phyloP scores from a whole-genome alignment of 2,113 vertebrate genomes.

The Phaethornis superciliosus region DNA sequence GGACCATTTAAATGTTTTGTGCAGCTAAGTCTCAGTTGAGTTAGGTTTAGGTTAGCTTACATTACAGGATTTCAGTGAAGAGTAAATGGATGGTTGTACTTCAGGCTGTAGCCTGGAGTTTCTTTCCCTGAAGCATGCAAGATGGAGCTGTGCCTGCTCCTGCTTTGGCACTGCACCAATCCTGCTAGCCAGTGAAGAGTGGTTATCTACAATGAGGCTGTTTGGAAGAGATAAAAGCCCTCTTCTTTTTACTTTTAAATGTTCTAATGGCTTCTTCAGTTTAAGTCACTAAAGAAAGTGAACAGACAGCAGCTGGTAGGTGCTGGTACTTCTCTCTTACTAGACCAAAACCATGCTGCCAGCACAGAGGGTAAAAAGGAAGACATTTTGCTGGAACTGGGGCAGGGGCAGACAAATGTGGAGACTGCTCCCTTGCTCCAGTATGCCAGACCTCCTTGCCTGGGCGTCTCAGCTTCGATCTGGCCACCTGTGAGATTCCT shows the following conservation, averaged over 20 bases:
- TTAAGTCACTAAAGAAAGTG: not conserved
- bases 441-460: not conserved
- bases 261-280: not conserved
- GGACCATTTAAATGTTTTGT: not conserved
- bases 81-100: not conserved
- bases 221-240: not conserved
- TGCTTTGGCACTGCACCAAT: not conserved
- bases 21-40: not conserved
- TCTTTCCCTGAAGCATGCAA: not conserved
- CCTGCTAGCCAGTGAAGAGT: not conserved
- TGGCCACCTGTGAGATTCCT: slow-evolving; percentile 28
- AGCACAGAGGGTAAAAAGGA: not conserved
- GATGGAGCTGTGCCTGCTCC: not conserved
- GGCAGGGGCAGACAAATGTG: not conserved
- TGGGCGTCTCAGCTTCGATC: not conserved
- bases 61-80: not conserved
- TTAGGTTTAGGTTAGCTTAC: not conserved
- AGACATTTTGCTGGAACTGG: not conserved
- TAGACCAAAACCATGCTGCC: not conserved
- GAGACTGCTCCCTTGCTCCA: not conserved
- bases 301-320: not conserved
- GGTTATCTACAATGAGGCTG: not conserved
- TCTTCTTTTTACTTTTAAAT: not conserved
- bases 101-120: not conserved
- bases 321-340: not conserved